Base-by-base conservation (phyloP, 1,140 invertebrate species). In the Caenorhabditis brenneri region DNA sequence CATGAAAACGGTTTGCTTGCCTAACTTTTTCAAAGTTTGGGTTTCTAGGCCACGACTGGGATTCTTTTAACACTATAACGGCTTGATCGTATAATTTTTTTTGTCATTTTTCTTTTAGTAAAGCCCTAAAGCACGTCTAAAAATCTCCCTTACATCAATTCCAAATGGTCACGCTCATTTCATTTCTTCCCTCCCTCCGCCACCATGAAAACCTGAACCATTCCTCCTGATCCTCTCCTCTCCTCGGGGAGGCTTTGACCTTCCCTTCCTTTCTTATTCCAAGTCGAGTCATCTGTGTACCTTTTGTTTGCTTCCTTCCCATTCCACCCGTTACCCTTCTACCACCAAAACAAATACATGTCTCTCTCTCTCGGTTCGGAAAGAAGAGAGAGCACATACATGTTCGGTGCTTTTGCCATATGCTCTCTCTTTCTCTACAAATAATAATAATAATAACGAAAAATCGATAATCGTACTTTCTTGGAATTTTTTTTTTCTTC, bases 391-490 rank as follows among this genome's bases (percentile, higher is more conserved):
- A 74, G 65, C 65, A 74, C 65, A 74, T 74, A 12, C 65, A 74
- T 74, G 65, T 74, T 74, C 36, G n/a, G 1, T 24, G 65, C 65
- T 74, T 74, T 74, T 74, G 65, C 65, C 36, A 74, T 31, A 24
- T 24, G 36, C 7, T n/a, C n/a, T 16, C 16, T 74, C 36, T 65
- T 6, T 19, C 36, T 24, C 12, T 42, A n/a, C n/a, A n/a, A n/a
- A n/a, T n/a, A n/a, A n/a, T n/a, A n/a, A n/a, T n/a, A n/a, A n/a
- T n/a, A n/a, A n/a, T n/a, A n/a, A n/a, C n/a, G n/a, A n/a, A n/a
- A n/a, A n/a, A n/a, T n/a, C n/a, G n/a, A n/a, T n/a, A n/a, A n/a
- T n/a, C n/a, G n/a, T n/a, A n/a, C n/a, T n/a, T n/a, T 51, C 49
- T 22, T 22, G 4, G 10, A 46, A n/a, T 51, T 51, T 51, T n/a